Percentiles rank a stretch among this genome's conserved stretches.
Conservation (phyloP, 1,140 invertebrate genomes). For the Manduca sexta region DNA sequence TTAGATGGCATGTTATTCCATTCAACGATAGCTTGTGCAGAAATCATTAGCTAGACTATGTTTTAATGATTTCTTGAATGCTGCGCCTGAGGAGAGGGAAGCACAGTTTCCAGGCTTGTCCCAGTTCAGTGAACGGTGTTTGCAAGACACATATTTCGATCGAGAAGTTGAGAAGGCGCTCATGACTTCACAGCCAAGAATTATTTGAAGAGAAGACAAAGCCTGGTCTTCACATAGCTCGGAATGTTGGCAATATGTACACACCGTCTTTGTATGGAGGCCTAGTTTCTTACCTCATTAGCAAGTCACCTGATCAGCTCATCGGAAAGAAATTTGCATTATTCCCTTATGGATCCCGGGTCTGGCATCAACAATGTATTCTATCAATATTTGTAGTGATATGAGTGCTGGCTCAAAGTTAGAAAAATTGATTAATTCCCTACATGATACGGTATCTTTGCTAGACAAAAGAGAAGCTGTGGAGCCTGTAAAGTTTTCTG, state of each 20-base stretch:
- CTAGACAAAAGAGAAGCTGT: slow-evolving; percentile 82
- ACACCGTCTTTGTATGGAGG: slow-evolving; percentile 97
- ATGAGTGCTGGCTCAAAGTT: slow-evolving; percentile 73
- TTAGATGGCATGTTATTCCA: slow-evolving; percentile 97
- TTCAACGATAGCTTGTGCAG: slow-evolving; percentile 97
- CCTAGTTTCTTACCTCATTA: slow-evolving; percentile 88
- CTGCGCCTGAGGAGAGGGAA: slow-evolving; percentile 56
- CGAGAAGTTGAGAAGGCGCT: slow-evolving; percentile 92
- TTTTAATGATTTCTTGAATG: slow-evolving; percentile 87
- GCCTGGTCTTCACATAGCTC: slow-evolving; percentile 89
- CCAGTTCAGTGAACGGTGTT: slow-evolving; percentile 78
- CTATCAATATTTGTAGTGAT: slow-evolving; percentile 84
- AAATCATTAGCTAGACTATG: slow-evolving; percentile 94
- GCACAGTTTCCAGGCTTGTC: slow-evolving; percentile 79
- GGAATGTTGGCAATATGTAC: slow-evolving; percentile 99
- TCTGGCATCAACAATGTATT: slow-evolving; percentile 95
- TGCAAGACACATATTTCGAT: slow-evolving; percentile 93
- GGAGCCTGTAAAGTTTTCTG: slow-evolving; percentile 82
- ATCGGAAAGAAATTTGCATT: slow-evolving; percentile 87
- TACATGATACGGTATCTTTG: slow-evolving; percentile 80
- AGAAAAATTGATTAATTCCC: slow-evolving; percentile 77
- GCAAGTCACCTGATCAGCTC: slow-evolving; percentile 78
- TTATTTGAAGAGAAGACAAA: slow-evolving; percentile 90
- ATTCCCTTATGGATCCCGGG: slow-evolving; percentile 99
- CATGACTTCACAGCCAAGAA: slow-evolving; percentile 81